Evolutionary conservation across 2,888 invertebrate species (phyloP), one percentile per base, ranked within the genome.

Genomic region (Aphidoletes aphidimyza): DNA sequence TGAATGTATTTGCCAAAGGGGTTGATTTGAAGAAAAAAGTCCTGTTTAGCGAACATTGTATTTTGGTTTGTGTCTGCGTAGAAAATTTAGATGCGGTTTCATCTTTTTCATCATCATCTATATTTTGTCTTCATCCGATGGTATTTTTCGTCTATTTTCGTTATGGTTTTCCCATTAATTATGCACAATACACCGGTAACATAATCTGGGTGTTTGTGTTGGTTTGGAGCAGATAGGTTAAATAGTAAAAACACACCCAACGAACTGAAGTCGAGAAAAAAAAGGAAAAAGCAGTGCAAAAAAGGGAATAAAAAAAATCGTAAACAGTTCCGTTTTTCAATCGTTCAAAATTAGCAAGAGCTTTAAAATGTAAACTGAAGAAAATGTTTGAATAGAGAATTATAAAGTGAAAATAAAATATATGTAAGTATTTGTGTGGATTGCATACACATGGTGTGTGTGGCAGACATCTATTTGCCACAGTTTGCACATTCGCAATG

Each of bases 81-180:
- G 34, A 30, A 30, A 30, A 69, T 69, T 69, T 30, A 30, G 69
- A 69, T 69, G 14, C 34, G 2, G 54, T 22, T 54, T 2, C 54
- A 22, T 5, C 22, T 54, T 5, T 11, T 69, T 69, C 69, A 14
- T 1, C 30, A 11, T 69, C 26, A 30, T 14, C 30, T 34, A 42
- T 42, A 6, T 42, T 42, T 14, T 14, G 14, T 69, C 69, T 30
- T 30, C 34, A 69, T 69, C 30, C 69, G 26, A 30, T 30, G 69
- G 69, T 30, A 11, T 69, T 69, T 69, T 69, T 69, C 69, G 69
- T 69, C 69, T 69, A 69, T 69, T 69, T 69, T 69, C 69, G 69
- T 69, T 69, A 34, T 69, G 69, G 69, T 30, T 69, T 42, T 69
- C 34, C 69, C 69, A 69, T 69, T 69, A 69, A 69, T 30, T 69